Evolutionary conservation across 2,113 vertebrate genomes (phyloP).

Genomic region (Triplophysa rosa): DNA sequence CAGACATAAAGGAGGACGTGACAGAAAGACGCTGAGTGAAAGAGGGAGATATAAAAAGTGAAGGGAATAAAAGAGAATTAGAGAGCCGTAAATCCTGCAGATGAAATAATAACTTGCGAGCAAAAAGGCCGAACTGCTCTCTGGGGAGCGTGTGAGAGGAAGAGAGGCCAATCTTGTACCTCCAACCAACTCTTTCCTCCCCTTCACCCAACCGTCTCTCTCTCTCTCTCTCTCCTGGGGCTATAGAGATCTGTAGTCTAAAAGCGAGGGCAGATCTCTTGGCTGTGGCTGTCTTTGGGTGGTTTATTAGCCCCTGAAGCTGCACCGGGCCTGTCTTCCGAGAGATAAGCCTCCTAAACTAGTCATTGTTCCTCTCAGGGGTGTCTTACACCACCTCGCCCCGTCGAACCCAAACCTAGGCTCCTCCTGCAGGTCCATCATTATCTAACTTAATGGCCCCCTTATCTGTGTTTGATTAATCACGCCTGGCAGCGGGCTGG

Average conservation of each 20-base stretch:
- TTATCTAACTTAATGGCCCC: constrained; percentile 52
- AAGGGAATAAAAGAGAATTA: constrained; percentile 36
- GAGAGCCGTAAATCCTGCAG: constrained; percentile 36
- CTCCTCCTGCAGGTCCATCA: constrained; percentile 33
- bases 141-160: background rate
- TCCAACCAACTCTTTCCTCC: constrained; percentile 1
- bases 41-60: constrained; percentile 25
- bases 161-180: constrained; percentile 25
- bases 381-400: constrained; percentile 8
- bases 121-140: constrained; percentile 32
- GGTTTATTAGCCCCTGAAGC: constrained; percentile 53
- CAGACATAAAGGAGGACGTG: background rate
- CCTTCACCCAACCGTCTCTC: background rate
- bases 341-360: constrained; percentile 52
- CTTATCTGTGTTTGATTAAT: constrained; percentile 55
- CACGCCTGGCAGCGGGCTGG: constrained; percentile 45
- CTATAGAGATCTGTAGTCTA: constrained; percentile 45
- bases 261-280: constrained; percentile 45
- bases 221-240: constrained; percentile 21
- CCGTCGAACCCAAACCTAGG: constrained; percentile 33
- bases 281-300: constrained; percentile 48
- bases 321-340: constrained; percentile 45
- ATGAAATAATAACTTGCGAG: constrained; percentile 39
- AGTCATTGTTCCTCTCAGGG: constrained; percentile 46
- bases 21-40: constrained; percentile 1